Evolutionary conservation across 1,140 invertebrate species (phyloP).

Genomic region (Telenomus remus): DNA sequence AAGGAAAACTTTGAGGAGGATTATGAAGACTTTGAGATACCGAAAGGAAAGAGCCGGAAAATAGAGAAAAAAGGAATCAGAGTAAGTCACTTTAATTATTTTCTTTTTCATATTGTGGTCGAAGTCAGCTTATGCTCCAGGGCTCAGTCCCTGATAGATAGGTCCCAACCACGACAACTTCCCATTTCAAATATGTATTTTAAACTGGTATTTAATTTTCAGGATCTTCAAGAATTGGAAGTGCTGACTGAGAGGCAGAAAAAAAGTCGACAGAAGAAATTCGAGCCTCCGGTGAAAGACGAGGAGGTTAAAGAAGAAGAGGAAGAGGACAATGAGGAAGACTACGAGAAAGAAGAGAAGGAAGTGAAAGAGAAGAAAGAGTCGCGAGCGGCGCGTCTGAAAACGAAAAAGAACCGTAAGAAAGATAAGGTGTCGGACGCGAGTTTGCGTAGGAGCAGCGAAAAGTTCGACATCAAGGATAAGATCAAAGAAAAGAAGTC

Average conservation of each 20-base stretch:
- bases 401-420: constrained; percentile 68
- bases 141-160: too few species aligned
- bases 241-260: constrained; percentile 74
- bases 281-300: constrained; percentile 69
- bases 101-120: background rate
- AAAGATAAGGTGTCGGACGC: constrained; percentile 61
- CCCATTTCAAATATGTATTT: background rate
- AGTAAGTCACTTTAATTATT: constrained; percentile 18
- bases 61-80: constrained; percentile 68
- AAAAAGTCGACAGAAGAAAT: constrained; percentile 75
- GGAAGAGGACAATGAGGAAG: constrained; percentile 70
- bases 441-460: constrained; percentile 55
- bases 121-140: too few species aligned
- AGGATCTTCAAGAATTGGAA: constrained; percentile 70
- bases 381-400: constrained; percentile 49
- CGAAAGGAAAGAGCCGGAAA: constrained; percentile 69
- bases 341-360: constrained; percentile 66
- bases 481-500: constrained; percentile 64
- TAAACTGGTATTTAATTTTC: constrained; percentile 2
- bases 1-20: constrained; percentile 71
- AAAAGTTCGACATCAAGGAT: constrained; percentile 62
- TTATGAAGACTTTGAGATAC: constrained; percentile 62
- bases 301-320: constrained; percentile 70
- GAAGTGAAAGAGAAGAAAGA: constrained; percentile 70
- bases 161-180: too few species aligned